Base-by-base conservation (phyloP, 92 coral and sea anemone genomes). In the Blastomussa wellsi region DNA sequence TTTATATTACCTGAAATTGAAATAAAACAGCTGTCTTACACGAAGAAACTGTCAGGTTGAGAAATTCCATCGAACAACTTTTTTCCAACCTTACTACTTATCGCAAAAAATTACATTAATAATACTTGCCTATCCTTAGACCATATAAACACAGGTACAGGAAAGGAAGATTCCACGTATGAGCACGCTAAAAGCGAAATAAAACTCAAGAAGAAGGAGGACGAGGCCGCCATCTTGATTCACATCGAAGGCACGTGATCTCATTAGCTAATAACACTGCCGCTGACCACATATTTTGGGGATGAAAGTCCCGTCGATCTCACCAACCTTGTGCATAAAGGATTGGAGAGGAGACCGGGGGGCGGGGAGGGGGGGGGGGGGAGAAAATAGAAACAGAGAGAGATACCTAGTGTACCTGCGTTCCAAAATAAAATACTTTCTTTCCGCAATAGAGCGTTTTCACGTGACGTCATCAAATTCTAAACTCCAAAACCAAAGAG, bases 141-240 rank as follows among this genome's bases (percentile, higher is more conserved):
- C 99, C 99, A 97, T 65, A 97, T 93, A 42, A 97, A 65, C 24
- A 97, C 95, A 69, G 99, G 98, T 51, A 94, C 98, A 65, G 94
- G 90, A 55, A 81, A 86, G 51, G 87, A 59, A 78, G 90, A 89
- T 31, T 90, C 88, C 7, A 85, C 86, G 71, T 71, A 69, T 75
- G 35, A 82, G 48, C 51, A 81, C 24, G 36, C 76, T 88, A 94
- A 48, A 87, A 88, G 49, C 20, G 87, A 84, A 82, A 86, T 78
- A 78, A 86, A 74, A 79, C 66, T 74, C 24, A 84, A 73, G 55
- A 72, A 82, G 74, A 78, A 32, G 76, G 80, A 36, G 37, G 64
- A 69, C 86, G 55, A 52, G 69, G 88, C 93, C 93, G 95, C 98
- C 98, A 94, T 94, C 80, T 94, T 94, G 95, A 75, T 90, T 78